Conservation (phyloP, 2,797 vertebrate genomes). For the Diglossa cyanea region DNA sequence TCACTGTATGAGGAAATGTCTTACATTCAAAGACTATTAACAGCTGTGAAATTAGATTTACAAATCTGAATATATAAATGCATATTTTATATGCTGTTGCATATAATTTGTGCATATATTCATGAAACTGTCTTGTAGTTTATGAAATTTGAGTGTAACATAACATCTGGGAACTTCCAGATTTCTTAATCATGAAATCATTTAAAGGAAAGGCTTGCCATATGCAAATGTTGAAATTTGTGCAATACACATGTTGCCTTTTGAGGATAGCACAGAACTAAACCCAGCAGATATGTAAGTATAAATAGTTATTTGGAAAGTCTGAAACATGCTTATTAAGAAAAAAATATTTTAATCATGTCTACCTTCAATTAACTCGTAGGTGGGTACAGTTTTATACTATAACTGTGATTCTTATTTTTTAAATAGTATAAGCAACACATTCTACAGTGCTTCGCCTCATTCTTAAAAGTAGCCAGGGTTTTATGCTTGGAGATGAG, state of each 20-base stretch:
- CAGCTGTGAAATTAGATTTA: constrained; percentile 54
- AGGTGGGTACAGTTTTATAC: neutral
- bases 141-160: neutral
- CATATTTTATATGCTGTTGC: neutral
- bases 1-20: neutral
- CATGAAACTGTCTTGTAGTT: neutral
- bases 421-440: neutral
- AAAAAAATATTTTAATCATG: neutral
- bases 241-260: neutral
- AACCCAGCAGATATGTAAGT: neutral
- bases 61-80: neutral
- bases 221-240: neutral
- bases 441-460: neutral
- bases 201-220: neutral
- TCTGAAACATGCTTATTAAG: neutral
- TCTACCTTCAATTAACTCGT: neutral
- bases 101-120: neutral
- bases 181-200: neutral
- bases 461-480: neutral
- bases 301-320: neutral
- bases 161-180: neutral
- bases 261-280: neutral
- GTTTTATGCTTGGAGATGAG: neutral
- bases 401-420: neutral
- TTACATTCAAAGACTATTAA: constrained; percentile 19